Base-by-base conservation (phyloP, 2,113 vertebrate species). In the Limnothrissa miodon region DNA sequence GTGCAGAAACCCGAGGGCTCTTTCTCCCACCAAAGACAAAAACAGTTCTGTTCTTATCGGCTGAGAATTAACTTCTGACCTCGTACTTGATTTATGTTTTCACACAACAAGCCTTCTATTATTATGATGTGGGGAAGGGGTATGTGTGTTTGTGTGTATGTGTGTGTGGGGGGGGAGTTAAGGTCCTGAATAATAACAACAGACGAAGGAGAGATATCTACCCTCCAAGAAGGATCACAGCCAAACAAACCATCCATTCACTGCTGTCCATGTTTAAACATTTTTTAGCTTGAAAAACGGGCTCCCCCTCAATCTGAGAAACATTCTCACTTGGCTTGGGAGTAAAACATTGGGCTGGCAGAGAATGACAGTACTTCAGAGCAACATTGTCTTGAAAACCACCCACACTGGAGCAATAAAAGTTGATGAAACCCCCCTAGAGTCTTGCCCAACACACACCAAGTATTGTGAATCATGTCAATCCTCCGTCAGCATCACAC, bases 391-490 rank as follows among this genome's bases (percentile, higher is more conserved):
- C 9, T 39, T 19, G 21, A 45, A 81, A 81, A 83, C 78, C 56
- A 78, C 78, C 36, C 7, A 53, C 25, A 56, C 44, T 11, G 11
- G 3, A 7, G 25, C n/a, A 59, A 82, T 83, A 74, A 79, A 45
- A 36, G 70, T 78, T 78, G 66, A 79, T 78, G 78, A 82, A 74
- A 86, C 82, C 39, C 13, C 59, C 48, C 79, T 39, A 78, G 66
- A 36, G 66, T 74, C 66, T 74, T 74, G 11, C 66, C 66, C 25
- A 17, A 4, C 36, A 21, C 66, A 74, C 66, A 74, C 13, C 19
- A 11, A 74, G 17, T 74, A 39, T 36, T 17, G 66, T 33, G 15
- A 15, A 74, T 29, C 66, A 74, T 74, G 66, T 74, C 66, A 36
- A 74, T 36, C 2, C 66, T 39, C 9, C 33, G 17, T 74, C 66